Base-by-base conservation (phyloP, 2,888 invertebrate species). In the Lasiommata megera region DNA sequence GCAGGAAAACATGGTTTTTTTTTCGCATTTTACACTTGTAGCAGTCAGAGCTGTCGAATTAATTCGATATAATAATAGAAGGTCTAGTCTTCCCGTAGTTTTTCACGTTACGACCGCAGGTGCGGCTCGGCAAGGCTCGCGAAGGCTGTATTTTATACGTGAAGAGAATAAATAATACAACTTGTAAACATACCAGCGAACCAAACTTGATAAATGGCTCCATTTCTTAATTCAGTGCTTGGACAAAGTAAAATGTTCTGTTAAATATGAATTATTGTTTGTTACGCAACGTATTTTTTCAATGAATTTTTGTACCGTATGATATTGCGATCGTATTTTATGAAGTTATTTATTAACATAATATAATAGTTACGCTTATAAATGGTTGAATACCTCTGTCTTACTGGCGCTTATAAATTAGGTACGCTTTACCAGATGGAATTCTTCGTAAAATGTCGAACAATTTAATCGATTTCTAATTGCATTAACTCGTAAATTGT, bases 111-210 rank as follows among this genome's bases (percentile, higher is more conserved):
- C 47, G 40, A 31, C 37, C 64, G 64, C 71, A 71, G 73, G 72
- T 74, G 74, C 69, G 69, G 67, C 65, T 36, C 46, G 56, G 61
- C 67, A 65, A 63, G 72, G 70, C 64, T 68, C 63, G 69, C 67
- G 73, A 77, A 79, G 79, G 80, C 68, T 74, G 67, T 47, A 67
- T 69, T 68, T 67, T 66, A 66, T 69, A 67, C 77, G 79, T 68
- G 77, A 56, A 58, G 60, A 31, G 77, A 74, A 78, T 80, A 71
- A 69, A 60, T 77, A 76, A 78, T 64, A 63, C 61, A 56, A 51
- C 69, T 69, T 57, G 54, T 64, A 52, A 62, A 67, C 71, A 54
- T 57, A 41, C 50, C 51, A 44, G 51, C 43, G 52, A 14, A 11
- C 37, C 56, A 54, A 58, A 61, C 54, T 44, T 46, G 60, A 58